Conservation (phyloP, 2,888 invertebrate genomes). For the Scrobipalpa atriplicella region DNA sequence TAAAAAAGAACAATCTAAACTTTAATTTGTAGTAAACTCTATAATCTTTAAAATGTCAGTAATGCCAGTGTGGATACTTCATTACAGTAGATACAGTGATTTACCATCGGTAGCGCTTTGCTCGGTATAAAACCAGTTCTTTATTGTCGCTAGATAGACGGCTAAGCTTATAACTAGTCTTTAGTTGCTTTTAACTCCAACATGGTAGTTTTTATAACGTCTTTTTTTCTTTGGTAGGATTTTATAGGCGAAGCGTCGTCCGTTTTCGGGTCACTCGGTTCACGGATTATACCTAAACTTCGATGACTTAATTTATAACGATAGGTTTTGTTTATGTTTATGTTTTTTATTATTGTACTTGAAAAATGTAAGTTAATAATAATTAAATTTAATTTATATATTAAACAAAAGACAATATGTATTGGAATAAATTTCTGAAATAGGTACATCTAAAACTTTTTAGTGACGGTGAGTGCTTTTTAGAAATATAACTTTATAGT, state of each 20-base stretch:
- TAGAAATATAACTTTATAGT: too few species aligned
- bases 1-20: neutral
- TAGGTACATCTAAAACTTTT: too few species aligned
- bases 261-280: neutral
- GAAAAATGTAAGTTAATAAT: too few species aligned
- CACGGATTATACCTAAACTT: too few species aligned
- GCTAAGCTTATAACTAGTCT: conserved; percentile 29
- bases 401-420: too few species aligned
- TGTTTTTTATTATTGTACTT: too few species aligned
- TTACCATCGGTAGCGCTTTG: conserved; percentile 33
- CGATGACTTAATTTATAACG: too few species aligned
- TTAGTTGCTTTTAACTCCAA: conserved; percentile 7
- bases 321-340: too few species aligned
- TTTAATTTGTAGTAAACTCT: too few species aligned
- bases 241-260: neutral
- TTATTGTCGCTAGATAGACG: conserved; percentile 45
- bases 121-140: conserved; percentile 46
- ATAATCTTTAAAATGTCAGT: neutral
- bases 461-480: too few species aligned
- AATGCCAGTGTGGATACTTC: neutral
- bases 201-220: neutral
- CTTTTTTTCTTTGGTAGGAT: neutral
- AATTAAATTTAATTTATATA: too few species aligned
- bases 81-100: conserved; percentile 24
- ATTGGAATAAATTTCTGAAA: too few species aligned